These are phyloP conservation scores for Pseudobourletiella spinata DNA, from an alignment of 1,140 invertebrate genomes.

Conservation along the genomic window DNA sequence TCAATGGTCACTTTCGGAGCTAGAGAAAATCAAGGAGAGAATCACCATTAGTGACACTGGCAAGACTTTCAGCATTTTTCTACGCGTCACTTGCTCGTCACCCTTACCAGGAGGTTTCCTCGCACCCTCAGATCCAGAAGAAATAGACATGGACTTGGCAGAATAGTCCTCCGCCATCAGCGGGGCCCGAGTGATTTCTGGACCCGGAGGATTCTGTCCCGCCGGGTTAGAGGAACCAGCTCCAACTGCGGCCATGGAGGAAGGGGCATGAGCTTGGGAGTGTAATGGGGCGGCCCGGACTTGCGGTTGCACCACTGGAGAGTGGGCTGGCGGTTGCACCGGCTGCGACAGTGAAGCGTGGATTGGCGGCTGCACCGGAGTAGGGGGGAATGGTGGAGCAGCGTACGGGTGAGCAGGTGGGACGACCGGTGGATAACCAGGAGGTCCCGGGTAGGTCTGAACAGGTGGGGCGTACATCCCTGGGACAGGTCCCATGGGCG, in stretches of 20 bases:
- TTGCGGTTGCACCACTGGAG: background rate
- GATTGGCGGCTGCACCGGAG: background rate
- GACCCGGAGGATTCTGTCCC: too few relatives aligned
- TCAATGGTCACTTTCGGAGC: constrained; percentile 16
- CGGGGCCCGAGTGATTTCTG: too few relatives aligned
- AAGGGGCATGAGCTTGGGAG: too few relatives aligned
- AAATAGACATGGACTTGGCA: constrained; percentile 18
- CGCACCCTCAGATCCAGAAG: too few relatives aligned
- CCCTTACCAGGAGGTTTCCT: too few relatives aligned
- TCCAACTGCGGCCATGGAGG: too few relatives aligned
- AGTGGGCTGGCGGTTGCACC: background rate
- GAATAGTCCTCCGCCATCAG: constrained; percentile 2
- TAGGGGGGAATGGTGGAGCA: background rate
- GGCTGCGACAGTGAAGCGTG: too few relatives aligned
- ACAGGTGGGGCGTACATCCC: too few relatives aligned
- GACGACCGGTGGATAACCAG: background rate
- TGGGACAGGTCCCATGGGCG: background rate
- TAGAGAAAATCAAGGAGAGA: too few relatives aligned
- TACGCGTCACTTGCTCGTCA: too few relatives aligned
- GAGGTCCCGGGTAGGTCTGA: background rate
- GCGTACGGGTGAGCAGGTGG: background rate
- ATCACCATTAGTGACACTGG: background rate
- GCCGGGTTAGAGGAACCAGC: too few relatives aligned
- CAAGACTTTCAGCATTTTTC: too few relatives aligned
- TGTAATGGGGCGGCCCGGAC: background rate